A percentile compares a stretch with the other conserved stretches of the same genome.
Evolutionary conservation across 1,140 invertebrate genomes (phyloP).

Genomic region (Vollenhovia emeryi): DNA sequence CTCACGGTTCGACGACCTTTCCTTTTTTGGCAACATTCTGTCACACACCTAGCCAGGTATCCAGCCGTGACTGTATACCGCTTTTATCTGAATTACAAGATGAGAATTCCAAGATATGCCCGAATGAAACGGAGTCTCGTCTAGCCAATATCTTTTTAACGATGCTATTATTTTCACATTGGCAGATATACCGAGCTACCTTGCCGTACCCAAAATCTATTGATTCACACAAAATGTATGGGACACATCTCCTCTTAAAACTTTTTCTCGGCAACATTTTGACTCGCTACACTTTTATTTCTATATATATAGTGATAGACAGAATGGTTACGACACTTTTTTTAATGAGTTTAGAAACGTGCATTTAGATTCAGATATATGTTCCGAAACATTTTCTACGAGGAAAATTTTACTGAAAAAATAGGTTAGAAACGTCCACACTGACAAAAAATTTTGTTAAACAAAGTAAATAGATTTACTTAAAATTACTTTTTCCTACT

Average conservation of each 20-base stretch:
- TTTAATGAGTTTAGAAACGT: too few species aligned
- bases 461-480: too few species aligned
- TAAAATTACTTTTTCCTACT: too few species aligned
- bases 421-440: too few species aligned
- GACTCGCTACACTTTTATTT: not conserved
- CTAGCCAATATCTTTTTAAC: not conserved
- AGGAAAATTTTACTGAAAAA: too few species aligned
- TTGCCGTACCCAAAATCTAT: not conserved
- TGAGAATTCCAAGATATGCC: not conserved
- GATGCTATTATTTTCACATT: not conserved
- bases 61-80: constrained; percentile 81
- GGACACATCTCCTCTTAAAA: not conserved
- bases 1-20: not conserved
- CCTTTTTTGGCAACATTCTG: constrained; percentile 39
- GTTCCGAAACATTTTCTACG: too few species aligned
- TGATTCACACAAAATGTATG: not conserved
- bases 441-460: too few species aligned
- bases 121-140: not conserved
- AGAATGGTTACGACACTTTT: too few species aligned
- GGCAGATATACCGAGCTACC: not conserved
- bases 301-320: too few species aligned
- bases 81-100: constrained; percentile 40
- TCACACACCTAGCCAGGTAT: constrained; percentile 60
- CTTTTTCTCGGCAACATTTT: not conserved
- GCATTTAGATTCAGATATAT: too few species aligned